These are phyloP conservation scores for Leptinotarsa undecemlineata DNA, from an alignment of 1,140 invertebrate species.

Conservation along the genomic window DNA sequence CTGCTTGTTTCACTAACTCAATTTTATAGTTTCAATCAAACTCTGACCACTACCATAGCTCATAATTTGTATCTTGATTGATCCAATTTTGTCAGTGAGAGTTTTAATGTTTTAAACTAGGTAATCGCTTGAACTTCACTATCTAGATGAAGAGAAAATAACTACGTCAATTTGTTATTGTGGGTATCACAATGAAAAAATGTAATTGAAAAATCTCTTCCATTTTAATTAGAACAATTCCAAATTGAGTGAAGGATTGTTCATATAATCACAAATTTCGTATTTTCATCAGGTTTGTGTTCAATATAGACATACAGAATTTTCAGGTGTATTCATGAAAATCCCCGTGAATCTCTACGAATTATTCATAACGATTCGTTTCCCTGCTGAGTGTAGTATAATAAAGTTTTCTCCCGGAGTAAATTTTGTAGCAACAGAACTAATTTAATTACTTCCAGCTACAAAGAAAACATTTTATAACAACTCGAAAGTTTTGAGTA, in stretches of 20 bases:
- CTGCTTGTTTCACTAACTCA: too few species aligned
- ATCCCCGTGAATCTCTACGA: neutral
- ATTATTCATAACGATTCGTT: neutral
- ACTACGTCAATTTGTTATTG: too few species aligned
- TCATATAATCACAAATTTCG: too few species aligned
- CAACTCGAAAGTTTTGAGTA: slow-evolving; percentile 3
- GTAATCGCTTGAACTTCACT: neutral
- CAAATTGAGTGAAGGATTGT: too few species aligned
- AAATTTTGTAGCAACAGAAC: neutral
- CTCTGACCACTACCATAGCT: neutral
- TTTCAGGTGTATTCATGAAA: neutral
- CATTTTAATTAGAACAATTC: too few species aligned
- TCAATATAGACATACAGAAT: neutral
- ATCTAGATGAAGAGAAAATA: too few species aligned
- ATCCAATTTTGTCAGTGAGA: neutral
- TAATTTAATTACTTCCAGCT: neutral
- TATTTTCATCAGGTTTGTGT: too few species aligned
- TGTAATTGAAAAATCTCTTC: too few species aligned
- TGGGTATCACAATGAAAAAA: too few species aligned
- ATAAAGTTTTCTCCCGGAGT: neutral
- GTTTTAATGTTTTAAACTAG: neutral
- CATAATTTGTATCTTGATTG: neutral
- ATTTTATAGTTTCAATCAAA: too few species aligned
- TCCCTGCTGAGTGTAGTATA: neutral
- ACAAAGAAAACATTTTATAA: slow-evolving; percentile 1